Conservation (phyloP, 1,140 invertebrate genomes). For the Manduca sexta region DNA sequence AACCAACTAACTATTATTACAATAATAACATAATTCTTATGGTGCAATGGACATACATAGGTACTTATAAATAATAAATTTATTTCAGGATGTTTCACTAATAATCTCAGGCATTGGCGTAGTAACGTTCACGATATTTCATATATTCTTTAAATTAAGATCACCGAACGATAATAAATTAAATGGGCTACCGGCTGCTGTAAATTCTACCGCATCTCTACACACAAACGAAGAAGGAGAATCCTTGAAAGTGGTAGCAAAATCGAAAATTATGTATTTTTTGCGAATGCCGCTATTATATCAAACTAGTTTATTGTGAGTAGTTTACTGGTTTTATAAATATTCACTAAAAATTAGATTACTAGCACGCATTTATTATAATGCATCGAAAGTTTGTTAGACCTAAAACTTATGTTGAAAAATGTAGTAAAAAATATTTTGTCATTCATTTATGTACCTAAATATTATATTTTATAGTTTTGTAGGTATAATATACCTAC, state of each 20-base stretch:
- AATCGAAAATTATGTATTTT: slow-evolving; percentile 66
- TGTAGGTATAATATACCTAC: no score
- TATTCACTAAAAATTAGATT: no score
- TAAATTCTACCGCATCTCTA: slow-evolving; percentile 18
- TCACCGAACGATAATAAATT: slow-evolving; percentile 24
- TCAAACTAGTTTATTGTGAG: slow-evolving; percentile 74
- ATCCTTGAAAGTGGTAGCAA: slow-evolving; percentile 25
- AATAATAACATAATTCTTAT: no score
- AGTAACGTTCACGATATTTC: slow-evolving; percentile 64
- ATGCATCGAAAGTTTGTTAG: no score
- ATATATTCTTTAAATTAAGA: slow-evolving; percentile 56
- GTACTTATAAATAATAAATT: slow-evolving; percentile 9
- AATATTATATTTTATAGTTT: no score
- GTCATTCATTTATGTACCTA: no score
- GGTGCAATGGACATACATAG: no score
- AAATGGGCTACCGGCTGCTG: slow-evolving; percentile 14
- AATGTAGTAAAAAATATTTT: no score
- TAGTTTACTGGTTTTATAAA: no score
- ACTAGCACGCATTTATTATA: no score
- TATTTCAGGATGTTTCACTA: slow-evolving; percentile 72
- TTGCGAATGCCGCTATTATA: slow-evolving; percentile 72
- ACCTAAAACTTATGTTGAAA: no score
- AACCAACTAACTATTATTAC: no score
- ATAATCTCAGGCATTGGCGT: slow-evolving; percentile 72
- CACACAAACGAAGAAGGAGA: slow-evolving; percentile 30